These are phyloP conservation scores for Emydura subglobosa DNA, from an alignment of 2,113 vertebrate genomes.

Conservation along the genomic window DNA sequence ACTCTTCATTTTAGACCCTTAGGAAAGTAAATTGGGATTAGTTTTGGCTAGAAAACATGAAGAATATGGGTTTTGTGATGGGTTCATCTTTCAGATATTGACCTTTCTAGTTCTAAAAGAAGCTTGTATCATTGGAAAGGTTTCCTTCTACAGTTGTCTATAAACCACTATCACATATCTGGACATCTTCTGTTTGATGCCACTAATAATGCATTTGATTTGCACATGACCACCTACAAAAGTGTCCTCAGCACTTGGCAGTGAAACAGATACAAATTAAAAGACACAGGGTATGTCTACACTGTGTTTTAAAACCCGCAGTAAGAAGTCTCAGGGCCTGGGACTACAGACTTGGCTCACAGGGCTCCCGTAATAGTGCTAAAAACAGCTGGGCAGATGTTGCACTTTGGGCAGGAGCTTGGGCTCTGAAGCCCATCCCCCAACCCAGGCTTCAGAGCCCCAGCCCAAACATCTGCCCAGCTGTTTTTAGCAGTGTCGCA, in stretches of 20 bases:
- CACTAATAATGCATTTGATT: neutral
- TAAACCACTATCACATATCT: neutral
- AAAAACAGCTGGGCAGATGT: neutral
- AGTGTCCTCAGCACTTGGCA: neutral
- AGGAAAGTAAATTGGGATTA: neutral
- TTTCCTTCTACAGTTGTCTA: neutral
- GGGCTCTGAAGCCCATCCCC: neutral
- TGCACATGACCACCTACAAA: neutral
- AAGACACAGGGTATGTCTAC: neutral
- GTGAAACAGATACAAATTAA: neutral
- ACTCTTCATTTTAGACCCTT: neutral
- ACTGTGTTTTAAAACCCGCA: neutral
- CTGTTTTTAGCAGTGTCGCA: neutral
- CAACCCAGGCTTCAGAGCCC: neutral
- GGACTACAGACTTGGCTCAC: neutral
- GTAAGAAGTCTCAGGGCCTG: neutral
- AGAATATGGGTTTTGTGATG: neutral
- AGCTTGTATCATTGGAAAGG: neutral
- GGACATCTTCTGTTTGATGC: neutral
- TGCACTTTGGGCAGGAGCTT: neutral
- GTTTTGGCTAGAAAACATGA: neutral
- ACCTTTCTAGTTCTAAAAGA: neutral
- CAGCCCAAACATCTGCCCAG: neutral
- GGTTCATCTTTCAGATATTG: neutral
- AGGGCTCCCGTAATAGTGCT: neutral